Evolutionary conservation across 2,113 vertebrate species (phyloP).

Genomic region (Hippoglossus stenolepis): DNA sequence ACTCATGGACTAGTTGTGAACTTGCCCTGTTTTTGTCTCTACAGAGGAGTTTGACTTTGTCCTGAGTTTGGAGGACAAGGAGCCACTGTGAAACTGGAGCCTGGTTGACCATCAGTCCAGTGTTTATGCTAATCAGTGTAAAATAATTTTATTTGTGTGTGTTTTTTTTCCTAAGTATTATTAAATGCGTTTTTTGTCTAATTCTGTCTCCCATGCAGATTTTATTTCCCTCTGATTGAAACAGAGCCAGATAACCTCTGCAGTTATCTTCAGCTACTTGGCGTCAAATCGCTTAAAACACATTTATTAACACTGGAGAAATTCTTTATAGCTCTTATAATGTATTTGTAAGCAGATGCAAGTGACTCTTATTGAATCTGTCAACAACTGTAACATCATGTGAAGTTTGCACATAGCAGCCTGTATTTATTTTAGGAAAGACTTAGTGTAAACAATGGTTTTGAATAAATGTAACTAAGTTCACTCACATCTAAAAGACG

Average conservation of each 20-base stretch:
- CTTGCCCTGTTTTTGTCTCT: conserved; percentile 38
- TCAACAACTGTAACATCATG: no score
- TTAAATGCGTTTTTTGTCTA: conserved; percentile 1
- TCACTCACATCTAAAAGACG: no score
- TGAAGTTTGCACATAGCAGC: no score
- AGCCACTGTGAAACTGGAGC: conserved; percentile 70
- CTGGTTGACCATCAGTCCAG: background rate
- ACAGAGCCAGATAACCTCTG: background rate
- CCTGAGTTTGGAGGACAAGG: conserved; percentile 89
- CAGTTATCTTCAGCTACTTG: no score
- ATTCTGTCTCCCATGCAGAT: background rate
- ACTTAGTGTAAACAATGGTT: no score
- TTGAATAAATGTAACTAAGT: no score
- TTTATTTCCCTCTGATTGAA: background rate
- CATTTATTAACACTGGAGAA: no score
- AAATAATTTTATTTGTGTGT: background rate
- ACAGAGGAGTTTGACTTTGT: conserved; percentile 95
- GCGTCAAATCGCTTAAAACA: no score
- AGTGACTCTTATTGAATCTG: no score
- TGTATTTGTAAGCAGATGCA: no score
- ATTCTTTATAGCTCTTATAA: no score
- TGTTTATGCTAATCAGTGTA: background rate
- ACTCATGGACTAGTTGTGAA: background rate
- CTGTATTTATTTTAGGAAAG: no score
- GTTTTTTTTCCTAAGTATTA: conserved; percentile 4